Percentiles rank a stretch among this genome's conserved stretches.
These are phyloP conservation scores for Myotis yumanensis DNA, from an alignment of 2,113 vertebrate species.

Conservation along the genomic window DNA sequence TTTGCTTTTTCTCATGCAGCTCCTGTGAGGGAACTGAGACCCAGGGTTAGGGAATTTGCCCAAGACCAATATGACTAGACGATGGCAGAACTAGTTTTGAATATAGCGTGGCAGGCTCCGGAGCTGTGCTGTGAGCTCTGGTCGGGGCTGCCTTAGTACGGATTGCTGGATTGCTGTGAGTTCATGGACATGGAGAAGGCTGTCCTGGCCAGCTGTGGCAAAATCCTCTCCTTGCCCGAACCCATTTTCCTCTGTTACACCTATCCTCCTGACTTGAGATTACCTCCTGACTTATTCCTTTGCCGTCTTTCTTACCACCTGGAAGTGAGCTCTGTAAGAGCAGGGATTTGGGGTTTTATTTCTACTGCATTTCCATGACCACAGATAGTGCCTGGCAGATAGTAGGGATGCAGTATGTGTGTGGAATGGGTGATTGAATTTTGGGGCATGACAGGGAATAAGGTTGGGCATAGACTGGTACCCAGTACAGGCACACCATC, in stretches of 20 bases:
- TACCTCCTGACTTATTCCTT: neutral
- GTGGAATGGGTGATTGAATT: neutral
- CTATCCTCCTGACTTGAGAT: neutral
- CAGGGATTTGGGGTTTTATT: neutral
- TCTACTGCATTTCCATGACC: neutral
- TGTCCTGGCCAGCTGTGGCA: neutral
- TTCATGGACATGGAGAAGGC: neutral
- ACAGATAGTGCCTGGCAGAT: neutral
- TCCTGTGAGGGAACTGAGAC: neutral
- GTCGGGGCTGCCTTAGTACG: neutral
- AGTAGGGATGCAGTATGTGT: neutral
- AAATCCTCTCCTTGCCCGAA: neutral
- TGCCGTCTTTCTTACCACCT: neutral
- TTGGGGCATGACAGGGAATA: neutral
- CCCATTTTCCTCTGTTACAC: neutral
- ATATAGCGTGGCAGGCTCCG: neutral
- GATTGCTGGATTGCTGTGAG: neutral
- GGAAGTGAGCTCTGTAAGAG: neutral
- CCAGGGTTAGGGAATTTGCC: neutral
- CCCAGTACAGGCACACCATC: rapidly evolving
- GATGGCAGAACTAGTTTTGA: neutral
- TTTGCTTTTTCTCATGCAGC: neutral
- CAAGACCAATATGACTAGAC: neutral
- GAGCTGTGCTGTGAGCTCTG: neutral
- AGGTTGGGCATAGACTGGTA: neutral